phyloP scores from a whole-genome alignment of 2,888 invertebrate genomes.

The Polia nebulosa region DNA sequence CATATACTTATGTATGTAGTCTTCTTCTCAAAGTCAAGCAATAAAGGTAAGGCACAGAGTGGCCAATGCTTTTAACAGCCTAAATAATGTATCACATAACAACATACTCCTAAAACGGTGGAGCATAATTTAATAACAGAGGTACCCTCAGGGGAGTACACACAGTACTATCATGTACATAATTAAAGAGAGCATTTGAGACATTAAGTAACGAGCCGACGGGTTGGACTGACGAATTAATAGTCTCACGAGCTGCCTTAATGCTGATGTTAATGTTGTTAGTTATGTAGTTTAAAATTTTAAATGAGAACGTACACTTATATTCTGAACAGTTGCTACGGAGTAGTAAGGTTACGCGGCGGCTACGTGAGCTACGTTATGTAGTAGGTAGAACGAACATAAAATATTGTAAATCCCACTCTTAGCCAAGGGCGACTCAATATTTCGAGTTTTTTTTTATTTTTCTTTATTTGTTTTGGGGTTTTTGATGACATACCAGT shows the following conservation, averaged over 20 bases:
- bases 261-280: background rate
- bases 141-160: constrained; percentile 22
- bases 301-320: background rate
- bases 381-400: no score
- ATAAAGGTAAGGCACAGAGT: background rate
- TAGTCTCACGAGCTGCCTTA: no score
- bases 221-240: no score
- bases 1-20: background rate
- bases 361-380: background rate
- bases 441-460: no score
- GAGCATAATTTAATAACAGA: constrained; percentile 22
- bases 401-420: no score
- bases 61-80: constrained; percentile 1
- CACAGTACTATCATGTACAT: constrained; percentile 16
- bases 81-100: constrained; percentile 28
- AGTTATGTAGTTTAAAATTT: background rate
- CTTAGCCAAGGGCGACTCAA: no score
- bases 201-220: constrained; percentile 19
- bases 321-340: background rate
- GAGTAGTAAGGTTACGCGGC: background rate
- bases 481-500: no score
- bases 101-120: background rate
- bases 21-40: background rate
- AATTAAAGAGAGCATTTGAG: constrained; percentile 38
- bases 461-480: no score